These are phyloP conservation scores for Sebastes taczanowskii DNA, from an alignment of 2,797 vertebrate genomes.

Conservation along the genomic window DNA sequence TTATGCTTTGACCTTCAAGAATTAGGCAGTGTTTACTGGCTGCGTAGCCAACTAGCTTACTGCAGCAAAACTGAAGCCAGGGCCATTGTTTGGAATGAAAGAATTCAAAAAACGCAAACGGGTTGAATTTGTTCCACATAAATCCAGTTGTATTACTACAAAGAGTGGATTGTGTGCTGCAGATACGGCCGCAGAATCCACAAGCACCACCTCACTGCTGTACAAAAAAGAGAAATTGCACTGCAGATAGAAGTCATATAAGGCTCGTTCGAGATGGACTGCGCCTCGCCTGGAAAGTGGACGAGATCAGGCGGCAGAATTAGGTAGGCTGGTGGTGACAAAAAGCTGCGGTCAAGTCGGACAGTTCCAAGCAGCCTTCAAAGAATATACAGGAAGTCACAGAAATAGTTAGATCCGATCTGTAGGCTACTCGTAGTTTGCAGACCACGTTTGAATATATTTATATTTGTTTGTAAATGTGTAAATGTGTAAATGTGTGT, in stretches of 20 bases:
- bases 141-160: constrained; percentile 63
- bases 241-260: background rate
- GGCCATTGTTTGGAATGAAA: constrained; percentile 57
- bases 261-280: rapidly evolving
- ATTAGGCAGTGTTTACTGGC: constrained; percentile 52
- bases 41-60: constrained; percentile 56
- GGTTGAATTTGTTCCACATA: constrained; percentile 65
- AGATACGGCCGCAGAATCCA: constrained; percentile 42
- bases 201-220: constrained; percentile 21
- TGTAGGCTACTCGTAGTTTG: background rate
- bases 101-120: constrained; percentile 49
- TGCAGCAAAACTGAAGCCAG: constrained; percentile 57
- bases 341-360: background rate
- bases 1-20: constrained; percentile 70
- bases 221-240: background rate
- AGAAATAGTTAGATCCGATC: background rate
- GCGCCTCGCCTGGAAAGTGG: background rate
- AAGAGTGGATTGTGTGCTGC: constrained; percentile 46
- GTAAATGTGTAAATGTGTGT: background rate
- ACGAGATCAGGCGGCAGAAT: background rate
- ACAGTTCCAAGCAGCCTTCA: background rate
- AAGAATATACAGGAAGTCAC: background rate
- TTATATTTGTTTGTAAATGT: background rate
- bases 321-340: background rate
- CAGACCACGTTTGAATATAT: background rate